These are phyloP conservation scores for Orthosia cruda DNA, from an alignment of 2,888 invertebrate species.

Conservation along the genomic window DNA sequence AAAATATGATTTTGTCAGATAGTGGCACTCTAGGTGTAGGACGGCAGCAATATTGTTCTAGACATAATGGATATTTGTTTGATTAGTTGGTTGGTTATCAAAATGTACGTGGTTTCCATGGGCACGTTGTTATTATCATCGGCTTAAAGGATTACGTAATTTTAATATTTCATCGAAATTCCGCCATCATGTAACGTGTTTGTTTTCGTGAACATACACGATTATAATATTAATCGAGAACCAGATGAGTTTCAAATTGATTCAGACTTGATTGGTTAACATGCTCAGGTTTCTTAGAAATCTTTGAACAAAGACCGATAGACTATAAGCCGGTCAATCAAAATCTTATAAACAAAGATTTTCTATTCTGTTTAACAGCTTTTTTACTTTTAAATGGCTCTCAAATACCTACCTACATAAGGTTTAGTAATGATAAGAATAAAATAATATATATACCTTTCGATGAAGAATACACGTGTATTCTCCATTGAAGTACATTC, in stretches of 20 bases:
- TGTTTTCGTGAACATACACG: conserved; percentile 33
- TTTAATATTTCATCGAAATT: conserved; percentile 25
- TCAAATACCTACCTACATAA: no score
- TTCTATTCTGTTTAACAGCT: not conserved
- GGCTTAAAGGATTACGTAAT: conserved; percentile 28
- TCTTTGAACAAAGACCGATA: not conserved
- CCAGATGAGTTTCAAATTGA: not conserved
- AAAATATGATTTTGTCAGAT: no score
- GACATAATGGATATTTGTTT: conserved; percentile 28
- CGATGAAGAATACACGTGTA: no score
- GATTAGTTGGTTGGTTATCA: conserved; percentile 34
- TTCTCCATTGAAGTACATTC: no score
- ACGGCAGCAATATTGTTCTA: not conserved
- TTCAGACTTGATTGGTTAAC: not conserved
- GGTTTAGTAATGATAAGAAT: no score
- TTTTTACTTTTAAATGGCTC: not conserved
- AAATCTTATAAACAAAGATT: no score
- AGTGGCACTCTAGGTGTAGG: no score
- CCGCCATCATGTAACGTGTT: conserved; percentile 15
- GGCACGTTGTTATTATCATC: not conserved
- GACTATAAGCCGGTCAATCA: not conserved
- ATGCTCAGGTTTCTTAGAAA: not conserved
- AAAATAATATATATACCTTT: no score
- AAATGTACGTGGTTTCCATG: conserved; percentile 12
- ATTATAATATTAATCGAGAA: conserved; percentile 16